Percentiles rank a stretch among this genome's conserved stretches.
phyloP scores from a whole-genome alignment of 2,113 vertebrate species.

The Plecotus auritus region DNA sequence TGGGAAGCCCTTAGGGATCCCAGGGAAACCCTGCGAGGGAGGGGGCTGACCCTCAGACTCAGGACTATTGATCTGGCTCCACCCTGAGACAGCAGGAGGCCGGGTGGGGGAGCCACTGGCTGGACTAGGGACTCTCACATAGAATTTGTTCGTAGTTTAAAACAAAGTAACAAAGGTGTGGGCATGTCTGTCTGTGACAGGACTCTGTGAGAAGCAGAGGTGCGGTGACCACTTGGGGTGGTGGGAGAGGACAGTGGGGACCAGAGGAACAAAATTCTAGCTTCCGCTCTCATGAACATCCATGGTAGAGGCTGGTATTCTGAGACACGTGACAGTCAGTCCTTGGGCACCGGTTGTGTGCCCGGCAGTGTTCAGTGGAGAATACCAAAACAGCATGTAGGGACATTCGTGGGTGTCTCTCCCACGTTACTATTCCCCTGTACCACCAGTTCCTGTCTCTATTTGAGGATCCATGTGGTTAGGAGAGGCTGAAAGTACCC shows the following conservation, averaged over 20 bases:
- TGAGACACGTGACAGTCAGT: background rate
- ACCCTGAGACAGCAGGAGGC: background rate
- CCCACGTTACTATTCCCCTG: background rate
- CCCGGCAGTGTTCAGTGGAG: background rate
- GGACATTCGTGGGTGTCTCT: background rate
- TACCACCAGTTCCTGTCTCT: background rate
- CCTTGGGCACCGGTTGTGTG: background rate
- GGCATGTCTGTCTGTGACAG: background rate
- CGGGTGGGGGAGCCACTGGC: background rate
- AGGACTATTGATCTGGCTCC: background rate
- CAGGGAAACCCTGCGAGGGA: background rate
- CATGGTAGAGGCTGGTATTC: background rate
- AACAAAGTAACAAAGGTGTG: background rate
- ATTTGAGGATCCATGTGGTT: too few relatives aligned
- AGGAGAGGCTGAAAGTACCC: background rate
- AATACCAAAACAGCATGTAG: background rate
- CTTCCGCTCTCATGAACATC: background rate
- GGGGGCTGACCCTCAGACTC: background rate
- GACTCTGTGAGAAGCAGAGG: background rate
- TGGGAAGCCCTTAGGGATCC: background rate
- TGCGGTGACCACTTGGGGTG: background rate
- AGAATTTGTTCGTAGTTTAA: background rate
- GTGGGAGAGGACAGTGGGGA: background rate
- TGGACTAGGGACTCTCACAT: background rate
- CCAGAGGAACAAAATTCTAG: background rate